A percentile compares a stretch with the other conserved stretches of the same genome.
Conservation (phyloP, 1,140 invertebrate genomes). For the Odontomachus brunneus region DNA sequence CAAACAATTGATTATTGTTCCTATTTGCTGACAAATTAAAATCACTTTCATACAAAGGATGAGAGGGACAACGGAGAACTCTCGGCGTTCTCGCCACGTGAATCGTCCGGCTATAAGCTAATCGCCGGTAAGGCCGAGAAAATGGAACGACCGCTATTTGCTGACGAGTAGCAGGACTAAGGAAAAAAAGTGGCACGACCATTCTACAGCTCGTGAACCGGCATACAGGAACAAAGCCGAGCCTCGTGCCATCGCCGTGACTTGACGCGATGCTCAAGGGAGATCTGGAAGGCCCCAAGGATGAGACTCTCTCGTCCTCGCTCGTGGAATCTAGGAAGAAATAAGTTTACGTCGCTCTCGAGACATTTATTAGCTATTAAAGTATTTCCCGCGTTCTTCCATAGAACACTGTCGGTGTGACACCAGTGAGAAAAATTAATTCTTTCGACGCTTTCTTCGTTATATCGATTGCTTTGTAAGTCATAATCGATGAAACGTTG, state of each 20-base stretch:
- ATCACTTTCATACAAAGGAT: background rate
- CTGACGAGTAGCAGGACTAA: conserved; percentile 53
- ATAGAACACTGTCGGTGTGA: background rate
- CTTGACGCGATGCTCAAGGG: conserved; percentile 67
- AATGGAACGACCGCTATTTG: conserved; percentile 62
- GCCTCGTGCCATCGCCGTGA: conserved; percentile 75
- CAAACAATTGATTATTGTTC: background rate
- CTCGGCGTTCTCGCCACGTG: background rate
- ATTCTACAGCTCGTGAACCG: conserved; percentile 12
- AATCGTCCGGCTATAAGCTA: conserved; percentile 15
- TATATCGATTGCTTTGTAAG: background rate
- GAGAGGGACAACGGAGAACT: conserved; percentile 7
- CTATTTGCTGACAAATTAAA: conserved; percentile 18
- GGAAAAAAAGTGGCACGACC: conserved; percentile 51
- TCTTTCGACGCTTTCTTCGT: background rate
- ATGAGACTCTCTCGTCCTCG: conserved; percentile 77
- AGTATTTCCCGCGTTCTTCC: background rate
- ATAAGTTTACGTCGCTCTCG: conserved; percentile 5
- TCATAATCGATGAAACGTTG: background rate
- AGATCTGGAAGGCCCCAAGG: conserved; percentile 73
- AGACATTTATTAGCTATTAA: conserved; percentile 24
- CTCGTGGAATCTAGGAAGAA: conserved; percentile 79
- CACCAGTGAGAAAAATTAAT: conserved; percentile 4
- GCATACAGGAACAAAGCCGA: conserved; percentile 61
- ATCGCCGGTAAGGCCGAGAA: conserved; percentile 38